Conservation (phyloP, 2,113 vertebrate genomes). For the Atlantisia rogersi region DNA sequence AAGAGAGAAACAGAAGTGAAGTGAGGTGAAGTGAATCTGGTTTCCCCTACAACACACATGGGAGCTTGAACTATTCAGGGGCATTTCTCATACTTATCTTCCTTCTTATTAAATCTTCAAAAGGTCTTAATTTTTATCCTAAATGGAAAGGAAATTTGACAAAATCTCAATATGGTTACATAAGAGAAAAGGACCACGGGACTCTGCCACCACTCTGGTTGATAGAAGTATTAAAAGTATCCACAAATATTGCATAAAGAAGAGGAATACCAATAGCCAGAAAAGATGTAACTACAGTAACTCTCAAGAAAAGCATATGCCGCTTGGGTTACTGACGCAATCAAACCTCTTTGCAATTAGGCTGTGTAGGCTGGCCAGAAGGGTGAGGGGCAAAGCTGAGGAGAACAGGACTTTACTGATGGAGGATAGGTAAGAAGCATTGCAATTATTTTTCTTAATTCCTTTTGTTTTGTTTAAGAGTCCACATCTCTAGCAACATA, state of each 20-base stretch:
- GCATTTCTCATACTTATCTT: not conserved
- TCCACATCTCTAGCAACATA: not conserved
- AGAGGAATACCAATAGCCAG: not conserved
- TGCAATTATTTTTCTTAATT: not conserved
- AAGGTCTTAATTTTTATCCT: not conserved
- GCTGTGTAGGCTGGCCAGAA: not conserved
- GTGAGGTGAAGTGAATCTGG: not conserved
- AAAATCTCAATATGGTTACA: not conserved
- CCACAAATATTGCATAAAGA: not conserved
- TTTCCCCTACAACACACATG: not conserved
- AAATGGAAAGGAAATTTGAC: not conserved
- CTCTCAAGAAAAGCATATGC: not conserved
- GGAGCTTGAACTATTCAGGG: not conserved
- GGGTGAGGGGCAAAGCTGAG: not conserved
- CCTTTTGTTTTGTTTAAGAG: not conserved
- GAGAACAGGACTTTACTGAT: not conserved
- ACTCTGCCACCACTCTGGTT: not conserved
- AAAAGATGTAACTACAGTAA: not conserved
- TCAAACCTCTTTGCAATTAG: not conserved
- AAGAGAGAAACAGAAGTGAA: not conserved
- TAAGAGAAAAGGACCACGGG: not conserved
- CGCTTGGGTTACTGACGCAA: not conserved
- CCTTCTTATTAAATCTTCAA: not conserved
- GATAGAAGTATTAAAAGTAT: not conserved
- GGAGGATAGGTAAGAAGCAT: not conserved